phyloP scores from a whole-genome alignment of 2,113 vertebrate species.

The Scytalopus superciliaris region DNA sequence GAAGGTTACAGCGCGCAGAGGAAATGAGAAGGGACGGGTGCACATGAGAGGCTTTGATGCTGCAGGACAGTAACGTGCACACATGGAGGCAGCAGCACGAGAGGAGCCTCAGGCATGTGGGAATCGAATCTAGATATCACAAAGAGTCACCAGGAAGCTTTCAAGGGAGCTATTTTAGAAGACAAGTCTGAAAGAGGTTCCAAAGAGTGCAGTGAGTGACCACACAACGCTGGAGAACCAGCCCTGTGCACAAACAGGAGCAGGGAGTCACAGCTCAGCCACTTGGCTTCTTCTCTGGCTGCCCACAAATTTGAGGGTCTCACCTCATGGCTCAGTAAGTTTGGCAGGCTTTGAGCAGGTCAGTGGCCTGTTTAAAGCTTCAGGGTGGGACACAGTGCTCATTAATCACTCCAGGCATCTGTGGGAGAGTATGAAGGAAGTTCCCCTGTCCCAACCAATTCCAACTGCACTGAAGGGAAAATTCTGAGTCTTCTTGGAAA shows the following conservation, averaged over 20 bases:
- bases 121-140: background rate
- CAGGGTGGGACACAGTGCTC: background rate
- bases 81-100: background rate
- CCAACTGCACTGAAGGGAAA: background rate
- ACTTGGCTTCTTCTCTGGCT: background rate
- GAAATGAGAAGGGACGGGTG: background rate
- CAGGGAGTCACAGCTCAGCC: background rate
- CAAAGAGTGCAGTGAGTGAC: background rate
- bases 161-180: background rate
- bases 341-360: background rate
- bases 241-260: background rate
- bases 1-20: background rate
- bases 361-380: background rate
- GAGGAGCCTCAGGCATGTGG: background rate
- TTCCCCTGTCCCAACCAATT: background rate
- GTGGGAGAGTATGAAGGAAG: background rate
- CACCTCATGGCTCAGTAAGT: background rate
- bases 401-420: background rate
- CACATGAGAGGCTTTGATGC: background rate
- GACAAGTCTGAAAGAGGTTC: background rate
- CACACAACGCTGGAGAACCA: fast-evolving
- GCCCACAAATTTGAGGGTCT: background rate
- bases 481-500: background rate
- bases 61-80: background rate
- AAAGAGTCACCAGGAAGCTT: background rate